phyloP scores from a whole-genome alignment of 2,888 invertebrate species.

The Alsophila aescularia region DNA sequence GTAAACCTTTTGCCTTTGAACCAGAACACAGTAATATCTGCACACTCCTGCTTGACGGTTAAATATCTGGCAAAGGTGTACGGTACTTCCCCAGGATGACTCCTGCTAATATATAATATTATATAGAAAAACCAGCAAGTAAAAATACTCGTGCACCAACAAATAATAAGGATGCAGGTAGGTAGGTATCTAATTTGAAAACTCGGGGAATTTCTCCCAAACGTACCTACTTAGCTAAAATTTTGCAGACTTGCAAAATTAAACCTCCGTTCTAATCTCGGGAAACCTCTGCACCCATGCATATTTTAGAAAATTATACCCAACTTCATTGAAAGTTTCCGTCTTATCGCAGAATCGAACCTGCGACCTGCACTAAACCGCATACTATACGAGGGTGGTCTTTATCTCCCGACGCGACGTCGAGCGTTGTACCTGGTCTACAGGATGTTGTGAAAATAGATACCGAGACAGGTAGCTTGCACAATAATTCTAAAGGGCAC shows the following conservation, averaged over 20 bases:
- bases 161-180: neutral
- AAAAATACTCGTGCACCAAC: too few species aligned
- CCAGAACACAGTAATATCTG: too few species aligned
- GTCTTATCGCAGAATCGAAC: constrained; percentile 33
- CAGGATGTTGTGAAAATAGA: neutral
- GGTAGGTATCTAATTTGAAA: neutral
- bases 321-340: constrained; percentile 30
- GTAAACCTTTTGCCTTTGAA: too few species aligned
- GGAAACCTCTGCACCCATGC: constrained; percentile 24
- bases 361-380: constrained; percentile 34
- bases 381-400: constrained; percentile 26
- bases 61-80: too few species aligned
- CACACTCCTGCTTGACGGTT: too few species aligned
- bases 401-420: constrained; percentile 11
- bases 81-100: too few species aligned
- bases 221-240: neutral
- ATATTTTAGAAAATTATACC: constrained; percentile 35
- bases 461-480: too few species aligned
- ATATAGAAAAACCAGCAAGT: too few species aligned
- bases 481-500: too few species aligned
- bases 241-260: constrained; percentile 23
- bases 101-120: too few species aligned
- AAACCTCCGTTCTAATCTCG: constrained; percentile 16
- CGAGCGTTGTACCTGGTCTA: constrained; percentile 1
- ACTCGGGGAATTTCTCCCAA: neutral